A percentile compares a stretch with the other conserved stretches of the same genome.
Conservation (phyloP, 2,888 invertebrate species). For the Aporophyla nigra region DNA sequence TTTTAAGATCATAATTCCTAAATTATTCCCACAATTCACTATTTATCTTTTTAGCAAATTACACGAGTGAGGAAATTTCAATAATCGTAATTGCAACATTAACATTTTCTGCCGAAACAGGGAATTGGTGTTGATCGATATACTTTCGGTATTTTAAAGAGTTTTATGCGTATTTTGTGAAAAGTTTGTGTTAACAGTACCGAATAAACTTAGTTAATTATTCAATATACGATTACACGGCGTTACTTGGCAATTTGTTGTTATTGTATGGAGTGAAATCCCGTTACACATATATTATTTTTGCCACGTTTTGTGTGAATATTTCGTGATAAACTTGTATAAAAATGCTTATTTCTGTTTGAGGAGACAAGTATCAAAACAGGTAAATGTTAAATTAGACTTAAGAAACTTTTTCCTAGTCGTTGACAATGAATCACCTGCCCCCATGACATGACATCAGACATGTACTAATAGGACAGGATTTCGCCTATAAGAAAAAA, state of each 20-base stretch:
- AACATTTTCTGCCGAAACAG: conserved; percentile 41
- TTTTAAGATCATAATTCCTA: neutral
- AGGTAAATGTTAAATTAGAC: conserved; percentile 52
- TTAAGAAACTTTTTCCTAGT: conserved; percentile 18
- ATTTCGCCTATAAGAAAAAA: neutral
- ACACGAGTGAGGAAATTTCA: neutral
- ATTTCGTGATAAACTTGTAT: conserved; percentile 58
- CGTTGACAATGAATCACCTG: conserved; percentile 61
- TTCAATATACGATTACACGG: neutral
- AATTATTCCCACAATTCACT: neutral
- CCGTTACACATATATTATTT: conserved; percentile 70
- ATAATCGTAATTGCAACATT: conserved; percentile 43
- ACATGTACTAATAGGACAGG: conserved; percentile 48
- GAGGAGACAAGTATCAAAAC: conserved; percentile 44
- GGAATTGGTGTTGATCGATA: conserved; percentile 55
- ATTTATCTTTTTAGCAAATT: neutral
- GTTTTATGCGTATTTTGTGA: conserved; percentile 27
- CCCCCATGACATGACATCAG: conserved; percentile 75
- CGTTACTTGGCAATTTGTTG: conserved; percentile 3
- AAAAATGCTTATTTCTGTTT: conserved; percentile 72
- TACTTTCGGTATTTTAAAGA: conserved; percentile 32
- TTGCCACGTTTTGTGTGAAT: conserved; percentile 83
- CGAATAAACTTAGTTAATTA: neutral
- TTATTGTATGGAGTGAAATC: conserved; percentile 50
- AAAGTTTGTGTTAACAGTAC: conserved; percentile 29